Evolutionary conservation across 2,797 vertebrate species (phyloP), one percentile per base, ranked within the genome.

Genomic region (Cyprinella venusta): DNA sequence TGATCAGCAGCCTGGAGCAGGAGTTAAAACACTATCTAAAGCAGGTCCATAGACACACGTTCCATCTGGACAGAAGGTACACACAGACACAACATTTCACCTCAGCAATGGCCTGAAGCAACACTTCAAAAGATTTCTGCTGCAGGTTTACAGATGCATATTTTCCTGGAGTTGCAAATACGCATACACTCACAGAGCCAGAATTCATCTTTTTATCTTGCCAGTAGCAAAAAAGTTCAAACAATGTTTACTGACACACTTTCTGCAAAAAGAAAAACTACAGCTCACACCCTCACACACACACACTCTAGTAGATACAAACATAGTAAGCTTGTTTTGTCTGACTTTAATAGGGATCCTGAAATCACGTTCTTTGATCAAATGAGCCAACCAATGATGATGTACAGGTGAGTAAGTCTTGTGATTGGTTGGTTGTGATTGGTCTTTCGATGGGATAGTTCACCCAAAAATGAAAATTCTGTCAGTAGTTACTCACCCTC

Each of bases 361-460:
- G 95, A 96, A 18, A 91, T 96, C 21, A 94, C 91, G 1, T 96
- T 96, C 86, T 96, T 94, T 84, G 94, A 96, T 87, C 95, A 96
- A 88, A 95, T 96, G 94, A 94, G 91, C 54, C 95, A 95, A 71
- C 92, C 90, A 1, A 36, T 96, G 82, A 94, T 93, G 86, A 95
- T 96, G 93, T 94, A 96, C 92, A 95, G 95, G 95, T 96, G 84
- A 87, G 87, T 80, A 16, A 13, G 59, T 64, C 13, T 40, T 38
- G 2, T 50, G 40, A 50, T 36, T 48, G 13, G 19, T 6, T 64
- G 24, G 56, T 38, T 68, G 50, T 75, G 5, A 54, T 13, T 45
- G 12, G 13, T 48, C 13, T 15, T 48, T 13, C 5, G 13, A 15
- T 59, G 8, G 42, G 59, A 76, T 36, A 6, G 8, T 33, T 33